A percentile compares a stretch with the other conserved stretches of the same genome.
These are phyloP conservation scores for Deilephila porcellus DNA, from an alignment of 2,888 invertebrate genomes.

Conservation along the genomic window DNA sequence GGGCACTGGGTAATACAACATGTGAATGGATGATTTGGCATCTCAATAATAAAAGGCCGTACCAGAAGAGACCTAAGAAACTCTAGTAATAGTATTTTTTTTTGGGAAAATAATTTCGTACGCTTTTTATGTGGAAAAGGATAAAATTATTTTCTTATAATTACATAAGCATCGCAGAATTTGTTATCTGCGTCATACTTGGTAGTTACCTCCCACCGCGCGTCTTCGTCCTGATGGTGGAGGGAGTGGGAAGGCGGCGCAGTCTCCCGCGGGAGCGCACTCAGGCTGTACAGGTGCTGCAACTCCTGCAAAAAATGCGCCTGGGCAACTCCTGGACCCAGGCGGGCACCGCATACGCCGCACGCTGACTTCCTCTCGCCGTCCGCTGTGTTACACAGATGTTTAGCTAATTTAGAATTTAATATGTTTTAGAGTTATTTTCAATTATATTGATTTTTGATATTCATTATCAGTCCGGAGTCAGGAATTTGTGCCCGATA, in stretches of 20 bases:
- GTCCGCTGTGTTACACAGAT: constrained; percentile 60
- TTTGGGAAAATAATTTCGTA: too few relatives aligned
- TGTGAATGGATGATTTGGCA: too few relatives aligned
- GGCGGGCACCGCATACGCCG: constrained; percentile 79
- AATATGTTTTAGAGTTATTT: too few relatives aligned
- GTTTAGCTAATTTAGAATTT: background rate
- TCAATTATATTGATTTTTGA: too few relatives aligned
- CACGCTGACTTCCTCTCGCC: constrained; percentile 81
- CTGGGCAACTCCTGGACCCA: constrained; percentile 81
- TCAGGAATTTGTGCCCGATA: too few relatives aligned
- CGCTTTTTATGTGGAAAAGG: too few relatives aligned
- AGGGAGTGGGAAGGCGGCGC: constrained; percentile 69
- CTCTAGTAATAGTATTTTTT: too few relatives aligned
- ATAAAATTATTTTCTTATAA: background rate
- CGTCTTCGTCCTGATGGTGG: constrained; percentile 81
- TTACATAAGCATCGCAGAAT: background rate
- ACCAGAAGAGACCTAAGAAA: too few relatives aligned
- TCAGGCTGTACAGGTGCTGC: constrained; percentile 80
- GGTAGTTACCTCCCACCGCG: constrained; percentile 77
- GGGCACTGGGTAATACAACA: too few relatives aligned
- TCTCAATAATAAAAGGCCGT: too few relatives aligned
- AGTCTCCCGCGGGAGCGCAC: constrained; percentile 75
- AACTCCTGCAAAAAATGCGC: constrained; percentile 81
- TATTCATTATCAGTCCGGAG: too few relatives aligned
- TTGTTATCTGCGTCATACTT: background rate